phyloP scores from a whole-genome alignment of 2,113 vertebrate species.

The Melanerpes aurifrons region DNA sequence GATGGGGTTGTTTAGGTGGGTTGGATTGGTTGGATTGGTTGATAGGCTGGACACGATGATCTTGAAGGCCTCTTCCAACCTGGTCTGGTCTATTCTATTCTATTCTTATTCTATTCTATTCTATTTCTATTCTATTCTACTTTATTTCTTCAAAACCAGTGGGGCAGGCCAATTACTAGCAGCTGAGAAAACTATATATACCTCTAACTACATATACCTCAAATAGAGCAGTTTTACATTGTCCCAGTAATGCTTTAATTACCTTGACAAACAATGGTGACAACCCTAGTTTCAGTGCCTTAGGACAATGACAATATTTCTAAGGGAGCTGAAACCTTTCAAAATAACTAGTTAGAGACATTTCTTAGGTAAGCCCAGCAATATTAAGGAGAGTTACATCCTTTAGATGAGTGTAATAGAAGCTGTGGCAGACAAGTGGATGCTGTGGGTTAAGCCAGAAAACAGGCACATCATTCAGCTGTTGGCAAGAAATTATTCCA shows the following conservation, averaged over 20 bases:
- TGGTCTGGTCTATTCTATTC: too few relatives aligned
- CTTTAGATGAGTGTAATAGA: not conserved
- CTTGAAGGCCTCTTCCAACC: too few relatives aligned
- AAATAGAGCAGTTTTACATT: not conserved
- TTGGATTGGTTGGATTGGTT: too few relatives aligned
- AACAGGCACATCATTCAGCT: not conserved
- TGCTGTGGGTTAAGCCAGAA: conserved; percentile 10
- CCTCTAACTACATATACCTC: not conserved
- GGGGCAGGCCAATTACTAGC: not conserved
- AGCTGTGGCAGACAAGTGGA: not conserved
- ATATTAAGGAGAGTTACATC: not conserved
- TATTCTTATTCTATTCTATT: too few relatives aligned
- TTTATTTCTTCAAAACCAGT: not conserved
- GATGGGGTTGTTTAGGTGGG: too few relatives aligned
- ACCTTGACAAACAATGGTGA: not conserved
- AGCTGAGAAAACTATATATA: not conserved
- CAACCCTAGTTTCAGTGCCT: not conserved
- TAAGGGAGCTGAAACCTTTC: not conserved
- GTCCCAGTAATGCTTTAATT: not conserved
- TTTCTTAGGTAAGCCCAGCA: not conserved
- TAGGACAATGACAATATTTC: not conserved
- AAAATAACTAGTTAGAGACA: not conserved
- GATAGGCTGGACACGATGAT: too few relatives aligned
- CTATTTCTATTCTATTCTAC: not conserved
- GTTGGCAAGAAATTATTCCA: not conserved